Base-by-base conservation (phyloP, 2,888 invertebrate species). In the Mesorhabditis belari region DNA sequence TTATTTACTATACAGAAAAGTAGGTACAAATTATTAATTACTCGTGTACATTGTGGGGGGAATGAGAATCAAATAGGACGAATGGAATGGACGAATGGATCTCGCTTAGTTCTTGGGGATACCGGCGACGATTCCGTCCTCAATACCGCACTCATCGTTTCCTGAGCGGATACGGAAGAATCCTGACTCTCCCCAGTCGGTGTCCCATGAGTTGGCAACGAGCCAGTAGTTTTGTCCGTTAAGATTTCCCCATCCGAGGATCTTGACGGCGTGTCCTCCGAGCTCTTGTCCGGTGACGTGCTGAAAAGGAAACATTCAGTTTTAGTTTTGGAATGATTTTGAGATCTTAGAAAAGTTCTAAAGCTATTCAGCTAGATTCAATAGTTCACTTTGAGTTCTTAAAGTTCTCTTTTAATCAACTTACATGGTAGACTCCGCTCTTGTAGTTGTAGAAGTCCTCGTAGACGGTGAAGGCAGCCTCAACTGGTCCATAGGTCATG, bases 181-280 rank as follows among this genome's bases (percentile, higher is more conserved):
- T 65, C 84, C 85, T 35, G 82, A 86, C 80, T 89, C 88, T 65
- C 92, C 92, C 92, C 92, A 93, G 82, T 91, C 91, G 0, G 86
- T 85, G 83, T 92, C 92, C 92, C 92, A 92, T 0, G 91, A 91
- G 84, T 92, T 92, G 56, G 90, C 91, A 71, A 90, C 87, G n/a
- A 90, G 85, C 92, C 92, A 92, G 82, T 91, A 92, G 49, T 89
- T 88, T 57, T 85, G 86, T 6, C 86, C 86, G 57, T 87, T 85
- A 55, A 72, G 70, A 69, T 90, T 88, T 52, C 92, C 92, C 89
- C 90, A 92, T 17, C 92, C 91, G 52, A 91, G 81, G 57, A 92
- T 88, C 78, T 88, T 88, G 61, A 92, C 87, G 49, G 91, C 91
- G 82, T 92, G 91, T 0, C 90, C 90, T 29, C 91, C 92, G 28